Evolutionary conservation across 2,113 vertebrate species (phyloP).

Genomic region (Gymnogyps californianus): DNA sequence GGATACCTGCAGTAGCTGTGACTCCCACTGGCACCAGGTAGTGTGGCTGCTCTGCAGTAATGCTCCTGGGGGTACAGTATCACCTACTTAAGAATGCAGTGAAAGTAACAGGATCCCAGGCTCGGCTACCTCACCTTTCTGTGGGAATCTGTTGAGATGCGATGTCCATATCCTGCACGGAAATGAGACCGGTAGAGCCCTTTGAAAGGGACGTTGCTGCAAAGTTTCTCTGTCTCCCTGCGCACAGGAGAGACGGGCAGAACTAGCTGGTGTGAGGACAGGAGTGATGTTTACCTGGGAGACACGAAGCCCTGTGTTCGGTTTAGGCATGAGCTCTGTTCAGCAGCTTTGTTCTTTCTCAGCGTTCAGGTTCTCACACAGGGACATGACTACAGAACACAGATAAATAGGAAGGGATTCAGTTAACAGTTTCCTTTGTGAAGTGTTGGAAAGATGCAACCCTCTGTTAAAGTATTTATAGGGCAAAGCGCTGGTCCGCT

Average conservation of each 20-base stretch:
- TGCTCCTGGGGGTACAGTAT: neutral
- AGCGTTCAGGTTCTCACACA: neutral
- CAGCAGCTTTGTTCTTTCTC: neutral
- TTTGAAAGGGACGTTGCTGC: neutral
- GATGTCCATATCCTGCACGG: neutral
- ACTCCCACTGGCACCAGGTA: neutral
- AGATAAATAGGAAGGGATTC: neutral
- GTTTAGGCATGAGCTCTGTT: neutral
- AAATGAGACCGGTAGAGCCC: neutral
- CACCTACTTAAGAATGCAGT: accelerated
- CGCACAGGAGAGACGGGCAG: neutral
- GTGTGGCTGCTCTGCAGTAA: neutral
- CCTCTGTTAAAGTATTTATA: neutral
- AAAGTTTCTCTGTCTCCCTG: neutral
- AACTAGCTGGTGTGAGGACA: neutral
- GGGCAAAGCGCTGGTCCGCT: neutral
- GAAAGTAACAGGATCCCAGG: neutral
- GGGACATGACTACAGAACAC: neutral
- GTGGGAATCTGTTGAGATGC: neutral
- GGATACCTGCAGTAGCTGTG: neutral
- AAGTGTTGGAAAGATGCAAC: neutral
- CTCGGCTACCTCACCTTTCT: neutral
- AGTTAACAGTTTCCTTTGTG: neutral
- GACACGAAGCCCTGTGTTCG: neutral
- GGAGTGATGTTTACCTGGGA: neutral